Evolutionary conservation across 2,797 vertebrate species (phyloP), one percentile per base, ranked within the genome.

Genomic region (Merluccius polli): DNA sequence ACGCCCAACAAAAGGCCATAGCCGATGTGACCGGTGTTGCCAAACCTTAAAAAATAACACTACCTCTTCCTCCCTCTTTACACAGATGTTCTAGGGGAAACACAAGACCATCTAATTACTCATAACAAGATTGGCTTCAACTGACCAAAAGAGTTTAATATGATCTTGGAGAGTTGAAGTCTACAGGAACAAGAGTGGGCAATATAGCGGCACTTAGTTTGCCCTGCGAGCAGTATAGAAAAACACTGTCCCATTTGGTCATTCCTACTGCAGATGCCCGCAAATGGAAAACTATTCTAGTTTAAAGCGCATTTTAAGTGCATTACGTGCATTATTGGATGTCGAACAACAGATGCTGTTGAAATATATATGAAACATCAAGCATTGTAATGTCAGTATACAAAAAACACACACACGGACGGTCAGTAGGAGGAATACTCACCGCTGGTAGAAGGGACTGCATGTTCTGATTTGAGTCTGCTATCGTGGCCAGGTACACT

Each of bases 381-480:
- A 27, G 10, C 24, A 63, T 1, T 63, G 24, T 27, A 63, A 63
- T 63, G 24, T 63, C 1, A 27, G n/a, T n/a, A 68, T 27, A 16
- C 6, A 21, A 29, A 38, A 31, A 6, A 24, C 63, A 69, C 73
- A 71, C 32, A 48, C 21, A 1, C 48, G 21, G 1, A 3, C 21
- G 48, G 8, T 59, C 16, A 2, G 21, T 67, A 35, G 68, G 30
- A 79, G 27, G 67, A 75, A 73, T 95, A 98, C 98, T 98, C 94
- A 99, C 98, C 87, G 98, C 97, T 84, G 98, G 97, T 85, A 99
- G 95, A 80, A 99, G 95, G 86, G 97, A 96, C 91, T 99, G 98
- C 96, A 99, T 98, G 89, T 99, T 99, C 89, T 99, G 98, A 93
- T 98, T 99, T 79, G 98, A 99, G 91, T 99, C 98, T 93, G 98